Base-by-base conservation (phyloP, 2,797 vertebrate genomes). In the Leptatherina wallacei region DNA sequence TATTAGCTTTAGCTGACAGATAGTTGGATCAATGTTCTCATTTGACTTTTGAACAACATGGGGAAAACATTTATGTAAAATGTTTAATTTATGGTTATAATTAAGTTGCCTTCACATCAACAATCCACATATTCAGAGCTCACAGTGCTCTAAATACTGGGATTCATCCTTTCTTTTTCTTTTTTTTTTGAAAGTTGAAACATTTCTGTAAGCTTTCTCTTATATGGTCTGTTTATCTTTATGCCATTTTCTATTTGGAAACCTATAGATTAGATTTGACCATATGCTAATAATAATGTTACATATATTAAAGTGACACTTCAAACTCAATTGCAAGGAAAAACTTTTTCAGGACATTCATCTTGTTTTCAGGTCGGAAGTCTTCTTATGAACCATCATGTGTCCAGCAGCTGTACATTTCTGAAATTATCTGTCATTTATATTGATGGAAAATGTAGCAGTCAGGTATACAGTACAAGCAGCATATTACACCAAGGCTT, bases 291-390 rank as follows among this genome's bases (percentile, higher is more conserved):
- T 18, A 44, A 44, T 44, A 44, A 2, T 7, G 6, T 18, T 16
- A 14, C 16, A 42, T 42, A 16, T 5, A 44, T 6, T 6, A 44
- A 20, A 44, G 42, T 14, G 18, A 44, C 6, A 44, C 42, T 44
- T 7, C 1, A 16, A 16, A 42, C 6, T 7, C 18, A 18, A 6
- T 44, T 44, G 18, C 16, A 22, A 27, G 24, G 24, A 29, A 54
- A 24, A 54, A 14, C 6, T 59, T 73, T 67, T 77, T 75, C 64
- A 72, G 76, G 77, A 75, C 73, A 79, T 80, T 62, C 10, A 16
- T 64, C 54, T 61, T 29, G 1, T 33, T 69, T 79, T 81, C 55
- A 67, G n/a, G 38, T 75, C 33, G 51, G 5, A 80, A 29, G 58
- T 73, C 20, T 47, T n/a, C 20, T n/a, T 47, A 20, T n/a, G 38